Conservation (phyloP, 1,140 invertebrate species). For the Aphaenogaster floridana region DNA sequence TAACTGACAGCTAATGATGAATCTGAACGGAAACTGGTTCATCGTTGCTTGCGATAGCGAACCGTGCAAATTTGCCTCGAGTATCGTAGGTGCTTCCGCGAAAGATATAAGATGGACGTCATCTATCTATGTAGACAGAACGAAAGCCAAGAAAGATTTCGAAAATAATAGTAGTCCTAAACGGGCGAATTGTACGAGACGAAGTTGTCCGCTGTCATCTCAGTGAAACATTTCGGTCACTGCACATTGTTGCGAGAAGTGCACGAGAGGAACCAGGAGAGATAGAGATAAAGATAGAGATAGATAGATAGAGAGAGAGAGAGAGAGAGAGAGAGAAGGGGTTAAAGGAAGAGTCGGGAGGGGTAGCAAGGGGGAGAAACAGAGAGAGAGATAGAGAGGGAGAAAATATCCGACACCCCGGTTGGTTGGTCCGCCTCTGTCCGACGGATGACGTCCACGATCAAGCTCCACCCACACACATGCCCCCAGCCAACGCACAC, state of each 20-base stretch:
- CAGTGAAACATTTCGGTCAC: conserved; percentile 75
- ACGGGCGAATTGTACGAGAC: conserved; percentile 1
- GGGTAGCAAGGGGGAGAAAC: conserved; percentile 14
- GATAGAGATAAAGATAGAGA: conserved; percentile 13
- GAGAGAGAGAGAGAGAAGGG: not conserved
- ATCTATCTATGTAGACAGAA: conserved; percentile 10
- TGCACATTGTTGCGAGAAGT: conserved; percentile 70
- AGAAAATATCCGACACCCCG: conserved; percentile 57
- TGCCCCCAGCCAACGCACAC: conserved; percentile 60
- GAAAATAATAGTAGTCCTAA: conserved; percentile 45
- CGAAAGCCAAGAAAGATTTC: conserved; percentile 39
- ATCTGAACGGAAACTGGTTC: conserved; percentile 9
- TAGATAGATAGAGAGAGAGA: conserved; percentile 7
- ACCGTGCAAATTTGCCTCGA: conserved; percentile 1
- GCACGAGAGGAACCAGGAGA: conserved; percentile 49
- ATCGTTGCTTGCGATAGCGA: not conserved
- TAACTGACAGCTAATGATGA: conserved; percentile 18
- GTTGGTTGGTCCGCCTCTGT: conserved; percentile 61
- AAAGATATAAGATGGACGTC: not conserved
- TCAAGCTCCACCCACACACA: conserved; percentile 76
- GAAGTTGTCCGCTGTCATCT: conserved; percentile 64
- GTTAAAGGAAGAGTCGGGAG: conserved; percentile 38
- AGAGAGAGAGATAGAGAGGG: conserved; percentile 28
- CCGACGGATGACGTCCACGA: conserved; percentile 77
- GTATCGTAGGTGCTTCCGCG: not conserved